Base-by-base conservation (phyloP, 2,113 vertebrate species). In the Daphoenositta chrysoptera region DNA sequence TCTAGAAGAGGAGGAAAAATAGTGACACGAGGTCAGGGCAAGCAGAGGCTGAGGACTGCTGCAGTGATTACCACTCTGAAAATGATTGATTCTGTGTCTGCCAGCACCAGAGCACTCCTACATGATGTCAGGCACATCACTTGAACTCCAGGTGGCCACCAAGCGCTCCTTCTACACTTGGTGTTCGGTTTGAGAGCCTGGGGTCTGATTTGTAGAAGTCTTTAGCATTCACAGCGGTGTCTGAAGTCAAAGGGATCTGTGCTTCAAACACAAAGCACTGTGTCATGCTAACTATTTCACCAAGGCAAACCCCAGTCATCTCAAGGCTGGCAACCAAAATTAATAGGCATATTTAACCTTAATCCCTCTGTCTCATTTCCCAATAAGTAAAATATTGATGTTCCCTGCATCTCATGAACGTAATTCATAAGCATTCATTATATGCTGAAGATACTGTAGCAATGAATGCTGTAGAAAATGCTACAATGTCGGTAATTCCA, bases 131-230 rank as follows among this genome's bases (percentile, higher is more conserved):
- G 50, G 89, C 4, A 7, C 80, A 91, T 82, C 70, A 84, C 37
- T 84, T 91, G 80, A 96, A 91, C 72, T 79, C 81, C 81, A 84
- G 87, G 83, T 84, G 87, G 91, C 83, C 83, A 87, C 56, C 0
- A 0, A 92, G 51, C 31, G 14, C 72, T 81, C 35, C 64, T 68
- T 70, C 61, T 50, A 40, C 17, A 11, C 64, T 87, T 23, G 22
- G 30, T 87, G 69, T 42, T 89, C 0, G 0, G 33, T 71, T 47
- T 58, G 83, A 94, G 68, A 97, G 89, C 83, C 83, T 60, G 44
- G 18, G 65, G 17, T 79, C 83, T 89, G 83, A 68, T 71, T 35
- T 92, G 72, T 60, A 81, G 65, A 47, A 47, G 77, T 27, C 56
- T 40, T 94, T 91, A 76, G 83, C 64, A 94, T 97, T 92, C 93